Conservation (phyloP, 2,113 vertebrate genomes). For the Carassius auratus region DNA sequence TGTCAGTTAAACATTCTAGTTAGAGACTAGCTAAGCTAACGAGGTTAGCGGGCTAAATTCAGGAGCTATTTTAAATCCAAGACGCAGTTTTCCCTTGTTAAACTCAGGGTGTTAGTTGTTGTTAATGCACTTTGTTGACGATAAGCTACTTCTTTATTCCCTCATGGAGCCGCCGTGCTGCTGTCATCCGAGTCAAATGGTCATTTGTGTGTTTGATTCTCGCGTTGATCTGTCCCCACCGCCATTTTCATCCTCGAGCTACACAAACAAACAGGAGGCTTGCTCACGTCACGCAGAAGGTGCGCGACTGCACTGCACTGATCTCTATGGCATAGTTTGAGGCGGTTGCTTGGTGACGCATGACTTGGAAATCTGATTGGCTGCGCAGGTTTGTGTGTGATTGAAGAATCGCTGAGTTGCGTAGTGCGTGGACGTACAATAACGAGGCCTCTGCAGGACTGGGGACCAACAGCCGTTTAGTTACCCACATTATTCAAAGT, state of each 20-base stretch:
- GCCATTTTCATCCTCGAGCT: conserved; percentile 79
- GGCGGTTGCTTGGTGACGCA: fast-evolving
- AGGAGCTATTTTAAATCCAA: conserved; percentile 56
- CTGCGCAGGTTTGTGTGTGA: not conserved
- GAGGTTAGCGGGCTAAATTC: conserved; percentile 67
- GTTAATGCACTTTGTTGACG: conserved; percentile 17
- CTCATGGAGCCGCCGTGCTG: conserved; percentile 53
- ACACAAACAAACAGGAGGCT: conserved; percentile 81
- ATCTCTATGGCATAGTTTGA: conserved; percentile 14
- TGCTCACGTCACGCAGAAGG: conserved; percentile 51
- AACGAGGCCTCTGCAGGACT: not conserved
- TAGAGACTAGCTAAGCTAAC: conserved; percentile 63
- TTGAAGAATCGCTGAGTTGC: conserved; percentile 6
- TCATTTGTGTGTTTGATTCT: conserved; percentile 67
- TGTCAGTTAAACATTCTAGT: conserved; percentile 60
- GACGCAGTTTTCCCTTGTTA: conserved; percentile 39
- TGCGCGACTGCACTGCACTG: conserved; percentile 16
- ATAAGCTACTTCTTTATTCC: conserved; percentile 32
- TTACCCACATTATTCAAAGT: too few relatives aligned
- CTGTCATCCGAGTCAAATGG: conserved; percentile 54
- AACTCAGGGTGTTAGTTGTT: conserved; percentile 44
- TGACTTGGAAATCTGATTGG: conserved; percentile 31
- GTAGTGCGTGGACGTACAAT: conserved; percentile 35
- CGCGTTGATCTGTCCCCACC: conserved; percentile 75
- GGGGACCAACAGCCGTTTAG: too few relatives aligned